Percentiles rank a stretch among this genome's conserved stretches.
These are phyloP conservation scores for Sternarchorhynchus goeldii DNA, from an alignment of 2,797 vertebrate species.

Conservation along the genomic window DNA sequence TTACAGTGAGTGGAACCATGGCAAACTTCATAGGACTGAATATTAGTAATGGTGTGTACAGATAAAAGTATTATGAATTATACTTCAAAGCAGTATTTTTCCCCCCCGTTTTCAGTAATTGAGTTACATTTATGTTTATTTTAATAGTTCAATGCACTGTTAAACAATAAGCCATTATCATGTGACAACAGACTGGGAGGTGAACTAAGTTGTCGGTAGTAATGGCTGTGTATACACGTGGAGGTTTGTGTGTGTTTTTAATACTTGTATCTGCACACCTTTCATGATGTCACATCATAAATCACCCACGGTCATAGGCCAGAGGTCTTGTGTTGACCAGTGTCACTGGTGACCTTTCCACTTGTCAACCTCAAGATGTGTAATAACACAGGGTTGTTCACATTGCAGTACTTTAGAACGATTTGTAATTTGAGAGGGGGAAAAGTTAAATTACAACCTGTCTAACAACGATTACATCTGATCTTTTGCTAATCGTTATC, in stretches of 20 bases:
- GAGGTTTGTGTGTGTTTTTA: too few relatives aligned
- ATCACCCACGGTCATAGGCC: not conserved
- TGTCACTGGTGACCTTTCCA: not conserved
- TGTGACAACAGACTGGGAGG: not conserved
- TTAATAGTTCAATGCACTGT: not conserved
- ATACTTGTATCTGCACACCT: too few relatives aligned
- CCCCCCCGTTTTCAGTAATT: not conserved
- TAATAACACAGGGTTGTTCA: not conserved
- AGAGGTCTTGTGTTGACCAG: constrained; percentile 4
- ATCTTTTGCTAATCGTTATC: not conserved
- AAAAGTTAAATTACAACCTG: too few relatives aligned
- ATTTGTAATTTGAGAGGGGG: too few relatives aligned
- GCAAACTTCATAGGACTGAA: too few relatives aligned
- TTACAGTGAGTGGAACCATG: too few relatives aligned
- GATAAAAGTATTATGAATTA: too few relatives aligned
- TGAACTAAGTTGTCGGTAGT: too few relatives aligned
- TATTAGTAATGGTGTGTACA: too few relatives aligned
- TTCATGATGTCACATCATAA: not conserved
- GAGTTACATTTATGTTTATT: not conserved
- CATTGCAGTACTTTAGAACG: not conserved
- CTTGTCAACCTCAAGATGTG: not conserved
- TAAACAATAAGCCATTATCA: not conserved
- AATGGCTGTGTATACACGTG: too few relatives aligned
- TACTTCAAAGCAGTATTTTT: not conserved
- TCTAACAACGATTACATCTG: not conserved